Base-by-base conservation (phyloP, 2,113 vertebrate genomes). In the Cryptoleucopteryx plumbea region DNA sequence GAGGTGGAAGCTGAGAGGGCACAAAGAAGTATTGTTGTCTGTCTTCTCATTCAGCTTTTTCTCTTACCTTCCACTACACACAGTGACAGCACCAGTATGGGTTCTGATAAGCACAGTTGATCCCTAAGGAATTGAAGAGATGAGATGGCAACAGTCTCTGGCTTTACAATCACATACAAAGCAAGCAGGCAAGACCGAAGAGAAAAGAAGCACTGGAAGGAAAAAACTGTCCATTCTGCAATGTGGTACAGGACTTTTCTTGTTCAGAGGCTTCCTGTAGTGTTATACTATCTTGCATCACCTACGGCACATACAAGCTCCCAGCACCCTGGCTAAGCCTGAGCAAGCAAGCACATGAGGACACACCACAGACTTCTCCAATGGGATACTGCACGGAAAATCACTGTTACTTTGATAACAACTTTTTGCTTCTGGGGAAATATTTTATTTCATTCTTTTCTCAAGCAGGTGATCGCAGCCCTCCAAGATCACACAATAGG, bases 251-350 rank as follows among this genome's bases (percentile, higher is more conserved):
- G 18, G 23, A 47, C 32, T 58, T 47, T 7, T 36, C 53, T 62
- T 45, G 25, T 63, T 72, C 20, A 18, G 50, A 50, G 38, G 11
- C 10, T 52, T 81, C 27, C 47, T 20, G 29, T 21, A 29, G 8
- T 0, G 1, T 32, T 63, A 31, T 19, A 10, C 16, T 53, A 17
- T 7, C 16, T 42, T 82, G 22, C 29, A 52, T 27, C 47, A 19
- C 14, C 26, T 23, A 22, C 13, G n/a, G 22, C 2, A 1, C 0
- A 0, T 14, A 12, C 20, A 36, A 61, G n/a, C 61, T 80, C 62
- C 22, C n/a, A 73, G 43, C 20, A 65, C 12, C 5, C 29, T 63
- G 59, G 40, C 23, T 59, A 47, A 56, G 5, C 13, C 42, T 84
- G 45, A 68, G 22, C 7, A 42, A 68, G 45, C 20, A 27, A 67